Evolutionary conservation across 1,140 invertebrate genomes (phyloP), one percentile per base, ranked within the genome.

Genomic region (Drosophila pandora): DNA sequence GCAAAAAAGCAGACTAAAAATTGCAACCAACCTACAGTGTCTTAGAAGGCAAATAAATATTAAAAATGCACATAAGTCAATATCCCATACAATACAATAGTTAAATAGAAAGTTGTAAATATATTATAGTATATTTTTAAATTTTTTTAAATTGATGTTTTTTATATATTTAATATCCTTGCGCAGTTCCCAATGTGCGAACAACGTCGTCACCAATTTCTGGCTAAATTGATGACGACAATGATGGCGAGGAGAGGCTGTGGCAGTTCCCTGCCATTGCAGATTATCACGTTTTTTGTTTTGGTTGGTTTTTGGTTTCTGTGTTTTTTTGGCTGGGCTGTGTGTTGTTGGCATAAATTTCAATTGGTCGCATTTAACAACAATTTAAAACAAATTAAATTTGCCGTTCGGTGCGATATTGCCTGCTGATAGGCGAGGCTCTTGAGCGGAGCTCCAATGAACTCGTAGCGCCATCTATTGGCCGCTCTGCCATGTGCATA

Each of bases 341-440:
- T 6, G 25, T 28, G 25, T 28, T 28, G 25, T 61, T 79, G 77
- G 83, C 82, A 87, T 87, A 87, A 87, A 87, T 88, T 88, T 87
- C 82, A 87, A 87, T 87, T 87, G 82, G 62, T 87, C 82, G 82
- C 82, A 88, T 88, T 87, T 87, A 87, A 72, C 82, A 88, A 82
- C 82, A 87, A 87, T 87, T 87, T 87, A 87, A 88, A 79, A 79
- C 82, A 79, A 87, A 87, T 87, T 87, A 88, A 76, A 88, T 84
- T 84, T 79, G 65, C 56, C 61, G 60, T 63, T 74, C 64, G 61
- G 65, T 61, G 47, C 78, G 82, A 81, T 85, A 87, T 85, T 87
- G 82, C 73, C 59, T 81, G 82, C 73, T 63, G 81, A 85, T 84
- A 85, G 81, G 82, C 82, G 69, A 63, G 68, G 71, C 48, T 55